Evolutionary conservation across 1,140 invertebrate genomes (phyloP), one percentile per base, ranked within the genome.

Genomic region (Pogonomyrmex barbatus): DNA sequence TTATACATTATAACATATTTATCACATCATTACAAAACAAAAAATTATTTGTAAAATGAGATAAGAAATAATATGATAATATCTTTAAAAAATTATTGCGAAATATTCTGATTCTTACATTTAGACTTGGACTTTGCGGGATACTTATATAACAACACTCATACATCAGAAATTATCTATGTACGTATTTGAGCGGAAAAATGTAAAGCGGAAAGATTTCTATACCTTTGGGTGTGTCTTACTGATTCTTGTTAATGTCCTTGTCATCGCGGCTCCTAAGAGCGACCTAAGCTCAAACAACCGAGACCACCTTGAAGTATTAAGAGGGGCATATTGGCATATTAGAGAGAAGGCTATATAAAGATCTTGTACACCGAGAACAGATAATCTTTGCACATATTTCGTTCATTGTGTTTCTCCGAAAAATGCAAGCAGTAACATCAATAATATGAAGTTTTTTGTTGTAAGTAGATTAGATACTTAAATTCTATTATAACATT

Each of bases 251-350:
- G 73, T 83, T 71, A 33, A 42, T 47, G 88, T 56, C 89, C 89
- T 90, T 90, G 88, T 90, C 88, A 90, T 85, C 88, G 70, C 78
- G 50, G 62, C 81, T 77, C 42, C 50, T 70, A 86, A 58, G 67
- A 63, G 86, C 71, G 79, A 71, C 75, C 73, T 63, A 73, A 77
- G 79, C 76, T 90, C 77, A 71, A 90, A 85, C 86, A 90, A 89
- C 71, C 47, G 30, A 78, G 77, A 63, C 58, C 17, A 56, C n/a
- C 39, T 52, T 70, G 54, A 60, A 89, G 24, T 0, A 83, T 9
- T 58, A 89, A 88, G 85, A 89, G 88, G 88, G 88, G 88, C 33
- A 81, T 58, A 30, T 52, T 33, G 79, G 73, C 68, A 70, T 62
- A 56, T 63, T 47, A 36, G 10, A 83, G 65, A 52, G 83, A 52